phyloP scores from a whole-genome alignment of 2,113 vertebrate genomes.

The Seriola aureovittata region DNA sequence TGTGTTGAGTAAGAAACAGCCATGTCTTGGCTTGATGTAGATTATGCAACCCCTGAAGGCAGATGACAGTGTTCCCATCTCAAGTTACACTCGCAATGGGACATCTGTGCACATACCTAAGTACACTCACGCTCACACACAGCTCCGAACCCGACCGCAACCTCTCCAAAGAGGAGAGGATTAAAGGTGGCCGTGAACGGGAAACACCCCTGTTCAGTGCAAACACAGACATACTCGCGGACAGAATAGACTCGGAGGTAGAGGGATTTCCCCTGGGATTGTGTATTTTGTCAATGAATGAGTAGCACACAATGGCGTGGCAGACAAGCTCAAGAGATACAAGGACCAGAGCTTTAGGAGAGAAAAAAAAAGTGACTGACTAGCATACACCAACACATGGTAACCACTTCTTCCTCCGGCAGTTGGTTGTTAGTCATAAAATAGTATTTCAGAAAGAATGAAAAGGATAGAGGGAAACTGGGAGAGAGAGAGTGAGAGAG shows the following conservation, averaged over 20 bases:
- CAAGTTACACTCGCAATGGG: conserved; percentile 47
- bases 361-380: conserved; percentile 31
- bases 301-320: conserved; percentile 62
- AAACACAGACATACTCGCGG: conserved; percentile 42
- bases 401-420: conserved; percentile 59
- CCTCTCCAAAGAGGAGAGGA: neutral
- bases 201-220: conserved; percentile 6
- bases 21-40: conserved; percentile 53
- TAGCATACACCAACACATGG: conserved; percentile 38
- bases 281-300: conserved; percentile 75
- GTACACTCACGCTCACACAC: neutral
- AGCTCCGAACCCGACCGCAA: neutral
- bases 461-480: conserved; percentile 47
- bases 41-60: conserved; percentile 63
- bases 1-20: conserved; percentile 41
- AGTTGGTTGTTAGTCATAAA: conserved; percentile 71
- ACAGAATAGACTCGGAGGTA: conserved; percentile 24
- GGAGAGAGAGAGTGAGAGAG: neutral
- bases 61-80: conserved; percentile 55
- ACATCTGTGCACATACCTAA: conserved; percentile 38
- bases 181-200: conserved; percentile 18
- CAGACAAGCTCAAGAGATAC: conserved; percentile 51
- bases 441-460: conserved; percentile 67
- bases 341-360: conserved; percentile 48
- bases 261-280: conserved; percentile 60